These are phyloP conservation scores for Vultur gryphus DNA, from an alignment of 2,797 vertebrate genomes.

Conservation along the genomic window DNA sequence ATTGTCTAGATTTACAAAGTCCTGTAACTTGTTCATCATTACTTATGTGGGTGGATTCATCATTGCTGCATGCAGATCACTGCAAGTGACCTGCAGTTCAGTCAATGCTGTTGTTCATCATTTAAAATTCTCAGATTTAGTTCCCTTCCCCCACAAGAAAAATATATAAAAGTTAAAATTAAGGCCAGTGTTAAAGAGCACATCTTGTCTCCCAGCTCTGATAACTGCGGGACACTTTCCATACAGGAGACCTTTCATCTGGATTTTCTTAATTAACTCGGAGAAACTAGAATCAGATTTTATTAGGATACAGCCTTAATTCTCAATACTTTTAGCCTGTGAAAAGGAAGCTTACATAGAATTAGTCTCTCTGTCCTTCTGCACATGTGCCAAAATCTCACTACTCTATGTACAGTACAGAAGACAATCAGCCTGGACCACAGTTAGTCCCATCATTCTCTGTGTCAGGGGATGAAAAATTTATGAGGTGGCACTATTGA, in stretches of 20 bases:
- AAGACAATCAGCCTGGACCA: neutral
- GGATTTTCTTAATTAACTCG: neutral
- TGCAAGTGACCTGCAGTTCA: neutral
- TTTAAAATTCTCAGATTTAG: neutral
- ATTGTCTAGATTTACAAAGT: conserved; percentile 1
- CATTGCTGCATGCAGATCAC: neutral
- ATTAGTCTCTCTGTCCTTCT: neutral
- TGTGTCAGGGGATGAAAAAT: neutral
- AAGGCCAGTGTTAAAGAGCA: conserved; percentile 24
- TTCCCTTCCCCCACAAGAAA: neutral
- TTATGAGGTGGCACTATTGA: neutral
- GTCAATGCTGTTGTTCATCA: neutral
- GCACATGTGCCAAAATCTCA: neutral
- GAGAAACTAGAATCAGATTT: conserved; percentile 28
- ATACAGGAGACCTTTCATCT: neutral
- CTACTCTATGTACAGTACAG: neutral
- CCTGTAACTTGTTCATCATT: neutral
- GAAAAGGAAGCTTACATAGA: neutral
- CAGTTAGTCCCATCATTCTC: neutral
- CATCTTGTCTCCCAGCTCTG: neutral
- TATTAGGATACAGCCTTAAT: neutral
- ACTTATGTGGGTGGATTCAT: neutral
- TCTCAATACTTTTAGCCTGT: neutral
- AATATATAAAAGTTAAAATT: neutral
- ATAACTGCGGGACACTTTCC: neutral